Evolutionary conservation across 2,797 vertebrate genomes (phyloP).

Genomic region (Nannoperca obscura): DNA sequence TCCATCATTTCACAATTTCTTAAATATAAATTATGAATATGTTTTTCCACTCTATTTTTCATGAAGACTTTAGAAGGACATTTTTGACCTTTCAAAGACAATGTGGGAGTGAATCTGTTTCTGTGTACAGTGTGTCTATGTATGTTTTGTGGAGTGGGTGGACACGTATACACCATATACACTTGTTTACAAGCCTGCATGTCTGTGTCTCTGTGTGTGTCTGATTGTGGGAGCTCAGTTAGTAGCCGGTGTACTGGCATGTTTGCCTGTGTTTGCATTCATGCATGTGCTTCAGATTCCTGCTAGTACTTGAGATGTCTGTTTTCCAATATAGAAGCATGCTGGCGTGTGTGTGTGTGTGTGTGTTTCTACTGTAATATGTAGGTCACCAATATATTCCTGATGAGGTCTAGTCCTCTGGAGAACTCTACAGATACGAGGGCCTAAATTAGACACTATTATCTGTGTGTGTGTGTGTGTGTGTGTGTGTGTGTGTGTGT

Average conservation of each 20-base stretch:
- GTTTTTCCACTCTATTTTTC: conserved; percentile 8
- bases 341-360: conserved; percentile 21
- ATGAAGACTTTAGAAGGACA: not conserved
- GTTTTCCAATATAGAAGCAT: conserved; percentile 42
- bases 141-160: conserved; percentile 36
- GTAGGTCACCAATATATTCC: conserved; percentile 84
- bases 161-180: conserved; percentile 28
- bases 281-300: conserved; percentile 30
- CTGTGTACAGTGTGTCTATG: conserved; percentile 13
- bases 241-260: conserved; percentile 25
- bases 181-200: conserved; percentile 42
- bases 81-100: conserved; percentile 32
- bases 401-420: conserved; percentile 82
- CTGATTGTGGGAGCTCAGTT: conserved; percentile 43
- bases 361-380: conserved; percentile 69
- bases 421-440: conserved; percentile 82
- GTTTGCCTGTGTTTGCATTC: conserved; percentile 47
- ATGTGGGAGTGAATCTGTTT: conserved; percentile 29
- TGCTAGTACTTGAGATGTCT: conserved; percentile 33
- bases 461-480: conserved; percentile 62
- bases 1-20: conserved; percentile 5
- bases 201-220: conserved; percentile 31
- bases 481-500: conserved; percentile 31
- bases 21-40: conserved; percentile 19
- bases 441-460: conserved; percentile 83